Evolutionary conservation across 2,113 vertebrate species (phyloP), one percentile per base, ranked within the genome.

Genomic region (Protobothrops flavoviridis): DNA sequence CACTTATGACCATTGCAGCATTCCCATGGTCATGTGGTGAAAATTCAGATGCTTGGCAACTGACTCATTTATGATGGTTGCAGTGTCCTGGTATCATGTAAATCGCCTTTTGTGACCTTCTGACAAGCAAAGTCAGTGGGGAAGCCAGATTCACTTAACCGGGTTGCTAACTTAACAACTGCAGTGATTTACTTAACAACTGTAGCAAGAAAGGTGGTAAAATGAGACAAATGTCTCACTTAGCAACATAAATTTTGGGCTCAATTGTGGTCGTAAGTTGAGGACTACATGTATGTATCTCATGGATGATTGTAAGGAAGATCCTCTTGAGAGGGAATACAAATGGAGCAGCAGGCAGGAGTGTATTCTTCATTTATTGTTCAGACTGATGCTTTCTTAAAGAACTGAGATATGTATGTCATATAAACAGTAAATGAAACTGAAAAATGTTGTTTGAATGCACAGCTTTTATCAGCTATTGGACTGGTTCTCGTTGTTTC

Each of bases 401-500:
- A 81, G 23, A 43, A 85, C 33, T 87, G 81, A 48, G 24, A 21
- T 20, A 5, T 74, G 3, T 29, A 33, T 55, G 23, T 57, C n/a
- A 48, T 50, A 50, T 86, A 50, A 95, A 91, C 24, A 93, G 7
- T 33, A 90, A 89, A 94, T 45, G 90, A 87, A 61, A 92, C 94
- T 56, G 85, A 11, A 93, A 92, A 85, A 8, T 11, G 85, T 92
- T 11, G 85, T 92, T 95, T n/a, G 92, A 94, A 91, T 93, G 61
- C 0, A 0, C 55, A 43, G 50, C 45, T 93, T 96, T 94, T 92
- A 53, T 33, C 90, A 12, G 81, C 93, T 48, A 52, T 69, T 95
- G 90, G 91, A 93, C 93, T 92, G 93, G 50, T 92, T 55, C 23
- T 92, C 92, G 10, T 92, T 96, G 88, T 95, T 96, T 86, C 57